phyloP scores from a whole-genome alignment of 2,888 invertebrate species.

The Yponomeuta plumbellus region DNA sequence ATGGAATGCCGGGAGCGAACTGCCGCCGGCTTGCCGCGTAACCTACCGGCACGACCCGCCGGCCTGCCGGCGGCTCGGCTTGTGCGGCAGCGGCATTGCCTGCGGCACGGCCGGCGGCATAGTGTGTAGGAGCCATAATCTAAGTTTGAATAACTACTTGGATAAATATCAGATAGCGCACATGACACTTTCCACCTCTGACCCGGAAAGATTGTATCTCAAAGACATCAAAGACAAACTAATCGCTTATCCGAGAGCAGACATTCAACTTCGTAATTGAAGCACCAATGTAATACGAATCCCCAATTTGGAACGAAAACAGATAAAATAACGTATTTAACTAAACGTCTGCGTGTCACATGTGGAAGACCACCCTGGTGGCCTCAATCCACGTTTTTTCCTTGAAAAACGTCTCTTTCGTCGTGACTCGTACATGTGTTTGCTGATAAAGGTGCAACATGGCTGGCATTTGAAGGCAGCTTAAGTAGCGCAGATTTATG shows the following conservation, averaged over 20 bases:
- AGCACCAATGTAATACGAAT: conserved; percentile 5
- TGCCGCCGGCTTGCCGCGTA: no score
- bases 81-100: no score
- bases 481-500: conserved; percentile 70
- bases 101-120: no score
- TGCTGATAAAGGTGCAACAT: conserved; percentile 42
- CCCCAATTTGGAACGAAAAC: neutral
- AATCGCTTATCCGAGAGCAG: neutral
- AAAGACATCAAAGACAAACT: neutral
- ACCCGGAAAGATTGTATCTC: neutral
- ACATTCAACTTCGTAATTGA: neutral
- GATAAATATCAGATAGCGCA: neutral
- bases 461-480: conserved; percentile 22
- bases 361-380: conserved; percentile 49
- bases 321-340: conserved; percentile 10
- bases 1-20: no score
- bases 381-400: conserved; percentile 40
- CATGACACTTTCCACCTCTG: neutral
- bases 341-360: conserved; percentile 31
- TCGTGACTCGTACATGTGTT: conserved; percentile 51
- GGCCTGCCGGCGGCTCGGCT: no score
- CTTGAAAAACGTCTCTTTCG: conserved; percentile 38
- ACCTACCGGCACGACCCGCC: no score
- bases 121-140: no score
- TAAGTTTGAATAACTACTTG: no score